Evolutionary conservation across 2,888 invertebrate species (phyloP).

Genomic region (Drosophila ustulata): DNA sequence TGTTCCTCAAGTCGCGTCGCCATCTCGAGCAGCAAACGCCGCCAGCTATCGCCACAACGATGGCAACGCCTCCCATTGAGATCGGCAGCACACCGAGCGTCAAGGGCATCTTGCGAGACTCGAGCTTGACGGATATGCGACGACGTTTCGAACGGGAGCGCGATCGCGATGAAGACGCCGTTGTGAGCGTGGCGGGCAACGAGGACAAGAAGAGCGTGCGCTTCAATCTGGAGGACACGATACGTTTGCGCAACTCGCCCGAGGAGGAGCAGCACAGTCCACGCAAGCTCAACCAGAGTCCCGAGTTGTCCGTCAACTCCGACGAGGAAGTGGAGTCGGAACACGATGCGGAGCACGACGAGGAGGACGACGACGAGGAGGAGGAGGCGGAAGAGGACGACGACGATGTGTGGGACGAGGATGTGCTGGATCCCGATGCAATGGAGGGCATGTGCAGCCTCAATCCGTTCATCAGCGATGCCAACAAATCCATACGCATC

Average conservation of each 20-base stretch:
- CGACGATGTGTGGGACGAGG: constrained; percentile 77
- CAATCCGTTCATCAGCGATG: constrained; percentile 81
- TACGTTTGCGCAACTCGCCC: constrained; percentile 64
- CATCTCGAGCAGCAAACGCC: constrained; percentile 61
- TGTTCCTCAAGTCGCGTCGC: constrained; percentile 87
- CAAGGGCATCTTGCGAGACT: constrained; percentile 89
- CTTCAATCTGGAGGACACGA: constrained; percentile 86
- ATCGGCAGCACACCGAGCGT: constrained; percentile 78
- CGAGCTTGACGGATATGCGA: constrained; percentile 85
- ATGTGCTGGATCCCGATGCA: constrained; percentile 77
- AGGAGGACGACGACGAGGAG: constrained; percentile 48
- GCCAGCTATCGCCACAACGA: background rate
- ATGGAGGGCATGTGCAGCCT: constrained; percentile 65
- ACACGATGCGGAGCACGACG: constrained; percentile 9
- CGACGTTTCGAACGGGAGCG: constrained; percentile 61
- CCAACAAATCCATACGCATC: constrained; percentile 82
- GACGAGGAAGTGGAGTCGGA: constrained; percentile 67
- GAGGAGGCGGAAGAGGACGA: constrained; percentile 78
- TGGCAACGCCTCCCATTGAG: background rate
- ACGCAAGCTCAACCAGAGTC: constrained; percentile 72
- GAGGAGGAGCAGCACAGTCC: constrained; percentile 71
- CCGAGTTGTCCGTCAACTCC: constrained; percentile 79
- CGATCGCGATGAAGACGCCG: constrained; percentile 58
- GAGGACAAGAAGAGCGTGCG: constrained; percentile 92
- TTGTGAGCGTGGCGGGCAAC: constrained; percentile 83